Percentiles rank a stretch among this genome's conserved stretches.
Evolutionary conservation across 2,113 vertebrate species (phyloP).

Genomic region (Scomber colias): DNA sequence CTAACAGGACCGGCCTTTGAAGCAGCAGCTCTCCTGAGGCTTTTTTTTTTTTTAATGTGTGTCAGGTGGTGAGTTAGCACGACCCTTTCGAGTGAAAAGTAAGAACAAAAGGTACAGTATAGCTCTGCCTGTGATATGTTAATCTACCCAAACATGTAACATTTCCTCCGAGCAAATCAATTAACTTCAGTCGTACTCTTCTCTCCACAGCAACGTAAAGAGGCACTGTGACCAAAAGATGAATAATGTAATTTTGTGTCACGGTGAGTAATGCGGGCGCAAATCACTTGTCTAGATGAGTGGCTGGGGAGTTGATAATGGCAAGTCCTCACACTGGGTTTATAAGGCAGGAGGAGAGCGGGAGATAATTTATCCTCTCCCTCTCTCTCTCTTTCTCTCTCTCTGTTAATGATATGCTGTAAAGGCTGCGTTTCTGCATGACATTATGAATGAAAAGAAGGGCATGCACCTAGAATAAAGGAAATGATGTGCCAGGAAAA

Average conservation of each 20-base stretch:
- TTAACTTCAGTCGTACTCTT: constrained; percentile 22
- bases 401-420: constrained; percentile 42
- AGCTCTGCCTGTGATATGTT: constrained; percentile 17
- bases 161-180: constrained; percentile 47
- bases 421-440: constrained; percentile 7
- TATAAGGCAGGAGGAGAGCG: constrained; percentile 51
- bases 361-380: constrained; percentile 41
- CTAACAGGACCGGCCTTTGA: constrained; percentile 17
- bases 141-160: constrained; percentile 38
- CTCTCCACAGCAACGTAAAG: background rate
- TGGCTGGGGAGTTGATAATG: constrained; percentile 57
- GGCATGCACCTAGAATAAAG: constrained; percentile 16
- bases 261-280: constrained; percentile 56
- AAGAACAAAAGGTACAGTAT: background rate
- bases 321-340: constrained; percentile 44
- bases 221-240: constrained; percentile 31
- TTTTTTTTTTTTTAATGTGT: background rate
- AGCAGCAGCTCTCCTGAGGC: background rate
- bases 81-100: background rate
- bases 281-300: constrained; percentile 62
- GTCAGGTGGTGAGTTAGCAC: background rate
- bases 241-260: constrained; percentile 61
- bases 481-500: constrained; percentile 30
- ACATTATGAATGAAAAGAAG: constrained; percentile 40
- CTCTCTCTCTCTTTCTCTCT: constrained; percentile 14